Evolutionary conservation across 2,797 vertebrate genomes (phyloP).

Genomic region (Pseudochirops corinnae): DNA sequence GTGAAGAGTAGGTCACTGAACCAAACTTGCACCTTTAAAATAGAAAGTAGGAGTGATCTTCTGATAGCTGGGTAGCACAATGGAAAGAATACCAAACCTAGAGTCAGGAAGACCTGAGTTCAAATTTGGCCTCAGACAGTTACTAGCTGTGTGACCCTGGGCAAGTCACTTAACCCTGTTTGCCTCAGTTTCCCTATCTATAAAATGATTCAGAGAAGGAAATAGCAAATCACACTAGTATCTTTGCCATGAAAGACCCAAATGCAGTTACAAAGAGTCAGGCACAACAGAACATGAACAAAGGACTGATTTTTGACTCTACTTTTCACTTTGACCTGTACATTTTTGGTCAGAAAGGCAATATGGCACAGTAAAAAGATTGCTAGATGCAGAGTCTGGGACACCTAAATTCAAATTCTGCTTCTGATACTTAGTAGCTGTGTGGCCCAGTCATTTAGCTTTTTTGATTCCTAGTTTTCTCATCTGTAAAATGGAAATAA

Average conservation of each 20-base stretch:
- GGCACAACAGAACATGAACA: background rate
- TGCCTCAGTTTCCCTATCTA: background rate
- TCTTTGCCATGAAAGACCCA: background rate
- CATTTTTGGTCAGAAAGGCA: background rate
- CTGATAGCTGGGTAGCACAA: accelerated
- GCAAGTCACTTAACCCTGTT: background rate
- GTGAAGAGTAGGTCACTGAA: background rate
- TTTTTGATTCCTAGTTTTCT: background rate
- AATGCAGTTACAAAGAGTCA: background rate
- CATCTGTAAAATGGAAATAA: background rate
- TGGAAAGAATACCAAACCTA: background rate
- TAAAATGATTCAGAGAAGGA: background rate
- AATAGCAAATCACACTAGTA: background rate
- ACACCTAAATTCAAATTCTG: background rate
- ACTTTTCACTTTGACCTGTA: background rate
- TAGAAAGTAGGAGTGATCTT: background rate
- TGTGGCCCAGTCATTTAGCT: background rate
- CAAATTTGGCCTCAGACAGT: background rate
- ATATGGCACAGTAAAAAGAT: background rate
- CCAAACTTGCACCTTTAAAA: background rate
- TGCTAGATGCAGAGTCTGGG: background rate
- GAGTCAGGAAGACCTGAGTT: background rate
- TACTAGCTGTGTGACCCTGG: background rate
- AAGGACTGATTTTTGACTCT: background rate
- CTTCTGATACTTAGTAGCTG: background rate